Conservation (phyloP, 2,797 vertebrate genomes). For the Falco novaeseelandiae region DNA sequence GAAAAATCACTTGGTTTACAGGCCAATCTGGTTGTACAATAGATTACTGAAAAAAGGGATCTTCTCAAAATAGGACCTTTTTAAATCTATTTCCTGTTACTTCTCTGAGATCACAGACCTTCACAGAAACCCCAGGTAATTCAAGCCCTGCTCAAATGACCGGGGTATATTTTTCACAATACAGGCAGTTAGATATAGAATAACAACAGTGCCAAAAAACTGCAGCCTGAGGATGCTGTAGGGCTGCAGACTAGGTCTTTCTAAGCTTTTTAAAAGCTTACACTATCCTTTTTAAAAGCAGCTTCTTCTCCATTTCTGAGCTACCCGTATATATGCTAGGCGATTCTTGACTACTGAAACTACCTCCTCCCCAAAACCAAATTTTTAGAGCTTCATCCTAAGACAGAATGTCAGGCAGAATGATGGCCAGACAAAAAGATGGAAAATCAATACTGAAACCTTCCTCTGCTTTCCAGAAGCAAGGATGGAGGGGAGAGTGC, state of each 20-base stretch:
- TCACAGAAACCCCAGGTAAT: background rate
- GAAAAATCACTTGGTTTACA: background rate
- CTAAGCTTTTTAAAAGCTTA: background rate
- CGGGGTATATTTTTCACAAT: background rate
- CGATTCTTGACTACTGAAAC: background rate
- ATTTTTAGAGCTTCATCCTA: background rate
- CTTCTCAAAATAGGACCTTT: background rate
- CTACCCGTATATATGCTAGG: background rate
- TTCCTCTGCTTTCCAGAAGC: background rate
- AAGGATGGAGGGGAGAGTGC: background rate
- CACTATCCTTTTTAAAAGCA: background rate
- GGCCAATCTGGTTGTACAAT: background rate
- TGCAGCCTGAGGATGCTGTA: background rate
- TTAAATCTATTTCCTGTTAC: background rate
- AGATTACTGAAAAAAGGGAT: background rate
- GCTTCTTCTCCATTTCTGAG: background rate
- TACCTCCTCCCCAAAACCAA: background rate
- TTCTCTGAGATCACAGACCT: background rate
- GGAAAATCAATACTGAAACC: constrained; percentile 2
- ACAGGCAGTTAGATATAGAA: background rate
- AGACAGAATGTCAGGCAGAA: background rate
- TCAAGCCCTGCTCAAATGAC: background rate
- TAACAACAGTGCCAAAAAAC: background rate
- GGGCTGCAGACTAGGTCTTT: background rate
- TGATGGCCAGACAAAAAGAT: background rate